phyloP scores from a whole-genome alignment of 2,113 vertebrate genomes.

The Opisthocomus hoazin region DNA sequence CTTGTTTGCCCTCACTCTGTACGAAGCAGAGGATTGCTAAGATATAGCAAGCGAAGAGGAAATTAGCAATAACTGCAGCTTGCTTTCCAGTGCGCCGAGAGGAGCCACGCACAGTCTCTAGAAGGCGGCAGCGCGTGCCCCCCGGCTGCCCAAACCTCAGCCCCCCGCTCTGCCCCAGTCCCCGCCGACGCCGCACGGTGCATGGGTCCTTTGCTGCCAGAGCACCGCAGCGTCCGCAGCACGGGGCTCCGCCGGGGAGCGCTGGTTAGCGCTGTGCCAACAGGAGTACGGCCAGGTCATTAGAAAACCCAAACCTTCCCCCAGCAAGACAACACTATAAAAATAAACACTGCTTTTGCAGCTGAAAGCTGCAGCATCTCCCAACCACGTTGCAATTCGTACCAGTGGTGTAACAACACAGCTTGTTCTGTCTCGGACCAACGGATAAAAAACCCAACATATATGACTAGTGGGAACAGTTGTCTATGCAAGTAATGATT shows the following conservation, averaged over 20 bases:
- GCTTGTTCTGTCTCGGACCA: background rate
- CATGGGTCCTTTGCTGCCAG: background rate
- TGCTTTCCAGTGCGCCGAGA: background rate
- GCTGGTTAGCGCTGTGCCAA: rapidly evolving
- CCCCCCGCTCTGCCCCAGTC: background rate
- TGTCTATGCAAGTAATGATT: background rate
- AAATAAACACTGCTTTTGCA: background rate
- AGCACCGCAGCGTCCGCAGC: background rate
- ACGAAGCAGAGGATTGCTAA: background rate
- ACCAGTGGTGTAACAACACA: background rate
- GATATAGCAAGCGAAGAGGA: background rate
- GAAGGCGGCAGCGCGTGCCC: background rate
- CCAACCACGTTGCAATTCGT: rapidly evolving
- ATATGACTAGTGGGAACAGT: background rate
- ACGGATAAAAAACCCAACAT: background rate
- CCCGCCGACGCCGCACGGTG: rapidly evolving
- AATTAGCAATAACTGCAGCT: background rate
- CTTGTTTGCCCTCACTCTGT: background rate
- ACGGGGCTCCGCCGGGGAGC: background rate
- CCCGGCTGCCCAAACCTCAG: background rate
- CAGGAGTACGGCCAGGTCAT: background rate
- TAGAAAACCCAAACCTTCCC: background rate
- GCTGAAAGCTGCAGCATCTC: background rate
- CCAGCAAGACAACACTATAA: background rate
- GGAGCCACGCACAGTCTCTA: background rate